Conservation (phyloP, 2,888 invertebrate species). For the Tetragonisca angustula region DNA sequence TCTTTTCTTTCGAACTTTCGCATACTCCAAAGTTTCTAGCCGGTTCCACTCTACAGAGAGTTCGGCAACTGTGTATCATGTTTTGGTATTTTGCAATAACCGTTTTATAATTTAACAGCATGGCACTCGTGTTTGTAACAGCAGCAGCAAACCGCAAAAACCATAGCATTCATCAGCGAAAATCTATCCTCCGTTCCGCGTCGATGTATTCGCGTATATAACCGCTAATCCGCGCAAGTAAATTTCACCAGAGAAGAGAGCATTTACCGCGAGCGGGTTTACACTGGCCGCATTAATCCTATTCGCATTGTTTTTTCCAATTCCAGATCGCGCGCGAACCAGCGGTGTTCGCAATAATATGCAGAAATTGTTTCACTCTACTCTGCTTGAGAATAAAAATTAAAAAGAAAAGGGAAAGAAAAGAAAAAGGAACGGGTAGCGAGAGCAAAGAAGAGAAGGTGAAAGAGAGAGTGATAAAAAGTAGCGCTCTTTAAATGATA, state of each 20-base stretch:
- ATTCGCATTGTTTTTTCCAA: constrained; percentile 64
- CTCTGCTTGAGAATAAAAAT: not conserved
- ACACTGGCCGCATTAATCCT: constrained; percentile 63
- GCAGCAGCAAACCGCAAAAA: not conserved
- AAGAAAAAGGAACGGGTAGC: not conserved
- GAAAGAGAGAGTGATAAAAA: not conserved
- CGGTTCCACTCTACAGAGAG: too few relatives aligned
- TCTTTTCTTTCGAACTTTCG: too few relatives aligned
- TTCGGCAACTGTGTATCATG: too few relatives aligned
- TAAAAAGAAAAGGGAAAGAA: not conserved
- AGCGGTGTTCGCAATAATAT: constrained; percentile 28
- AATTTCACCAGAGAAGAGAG: constrained; percentile 60
- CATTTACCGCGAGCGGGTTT: constrained; percentile 50
- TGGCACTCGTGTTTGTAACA: not conserved
- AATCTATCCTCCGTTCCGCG: constrained; percentile 14
- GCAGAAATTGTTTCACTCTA: constrained; percentile 38
- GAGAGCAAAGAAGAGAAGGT: not conserved
- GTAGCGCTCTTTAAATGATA: not conserved
- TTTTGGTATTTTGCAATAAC: too few relatives aligned
- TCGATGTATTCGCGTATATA: not conserved
- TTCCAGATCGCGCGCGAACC: constrained; percentile 63
- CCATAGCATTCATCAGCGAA: not conserved
- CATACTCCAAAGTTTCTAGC: too few relatives aligned
- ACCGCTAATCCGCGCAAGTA: constrained; percentile 30
- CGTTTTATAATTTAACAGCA: too few relatives aligned